Percentiles rank a stretch among this genome's conserved stretches.
phyloP scores from a whole-genome alignment of 2,113 vertebrate species.

The Semnornis frantzii region DNA sequence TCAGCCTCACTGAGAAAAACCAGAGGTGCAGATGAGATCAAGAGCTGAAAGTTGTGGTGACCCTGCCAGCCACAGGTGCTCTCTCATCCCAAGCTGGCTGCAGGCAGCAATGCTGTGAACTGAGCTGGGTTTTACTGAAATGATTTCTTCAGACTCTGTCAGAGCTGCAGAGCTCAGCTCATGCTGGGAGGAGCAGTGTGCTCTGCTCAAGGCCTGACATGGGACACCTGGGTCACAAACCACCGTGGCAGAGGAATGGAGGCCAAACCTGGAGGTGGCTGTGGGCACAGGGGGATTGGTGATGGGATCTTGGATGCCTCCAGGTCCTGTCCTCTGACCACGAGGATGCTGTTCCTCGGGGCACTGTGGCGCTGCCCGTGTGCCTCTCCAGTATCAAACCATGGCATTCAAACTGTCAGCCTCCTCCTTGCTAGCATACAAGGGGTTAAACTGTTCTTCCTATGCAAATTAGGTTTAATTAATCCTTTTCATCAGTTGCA shows the following conservation, averaged over 20 bases:
- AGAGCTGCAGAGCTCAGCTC: background rate
- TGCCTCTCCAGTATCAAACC: background rate
- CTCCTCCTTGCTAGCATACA: background rate
- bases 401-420: background rate
- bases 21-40: background rate
- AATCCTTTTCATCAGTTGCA: conserved; percentile 82
- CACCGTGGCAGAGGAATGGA: background rate
- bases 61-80: background rate
- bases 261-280: background rate
- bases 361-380: fast-evolving
- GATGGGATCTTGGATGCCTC: background rate
- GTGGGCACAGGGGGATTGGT: background rate
- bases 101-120: background rate
- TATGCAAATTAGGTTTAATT: conserved; percentile 81
- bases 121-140: background rate
- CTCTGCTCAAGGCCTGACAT: background rate
- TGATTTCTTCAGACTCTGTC: background rate
- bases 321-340: background rate
- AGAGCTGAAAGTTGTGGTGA: background rate
- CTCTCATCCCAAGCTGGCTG: fast-evolving
- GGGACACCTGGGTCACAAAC: background rate
- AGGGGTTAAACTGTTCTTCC: conserved; percentile 76
- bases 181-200: background rate
- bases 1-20: background rate
- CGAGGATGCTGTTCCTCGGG: background rate